phyloP scores from a whole-genome alignment of 2,888 invertebrate species.

The Mellilla xanthometata region DNA sequence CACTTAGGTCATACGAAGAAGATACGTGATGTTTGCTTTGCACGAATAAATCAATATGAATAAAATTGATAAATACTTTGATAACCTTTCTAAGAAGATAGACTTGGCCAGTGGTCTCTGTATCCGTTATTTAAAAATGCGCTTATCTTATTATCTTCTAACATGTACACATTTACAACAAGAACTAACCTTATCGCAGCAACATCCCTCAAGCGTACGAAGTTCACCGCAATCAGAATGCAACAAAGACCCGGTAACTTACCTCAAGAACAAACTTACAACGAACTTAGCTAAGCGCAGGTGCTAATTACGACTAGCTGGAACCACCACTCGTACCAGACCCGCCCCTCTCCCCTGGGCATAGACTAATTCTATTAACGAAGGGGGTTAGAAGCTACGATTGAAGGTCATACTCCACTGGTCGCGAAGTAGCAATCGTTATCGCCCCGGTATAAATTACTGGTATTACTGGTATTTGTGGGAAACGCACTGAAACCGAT shows the following conservation, averaged over 20 bases:
- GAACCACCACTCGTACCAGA: no score
- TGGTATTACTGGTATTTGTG: conserved; percentile 34
- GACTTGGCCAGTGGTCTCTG: no score
- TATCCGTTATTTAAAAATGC: no score
- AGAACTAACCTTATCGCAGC: no score
- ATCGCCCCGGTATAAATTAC: conserved; percentile 40
- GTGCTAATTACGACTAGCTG: conserved; percentile 71
- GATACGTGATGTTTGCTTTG: no score
- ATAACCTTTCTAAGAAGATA: no score
- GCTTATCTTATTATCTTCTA: no score
- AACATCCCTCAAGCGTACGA: no score
- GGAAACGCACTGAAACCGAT: neutral
- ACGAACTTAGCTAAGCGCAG: conserved; percentile 60
- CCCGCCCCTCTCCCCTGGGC: conserved; percentile 21
- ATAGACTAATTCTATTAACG: conserved; percentile 7
- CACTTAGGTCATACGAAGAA: no score
- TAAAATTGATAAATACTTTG: no score
- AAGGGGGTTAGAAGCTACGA: neutral
- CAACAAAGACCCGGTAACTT: conserved; percentile 12
- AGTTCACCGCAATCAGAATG: conserved; percentile 11
- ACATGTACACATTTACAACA: no score
- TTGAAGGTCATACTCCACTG: conserved; percentile 4
- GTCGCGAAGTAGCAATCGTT: conserved; percentile 24
- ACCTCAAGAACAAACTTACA: conserved; percentile 43
- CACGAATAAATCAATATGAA: no score